A percentile compares a stretch with the other conserved stretches of the same genome.
Evolutionary conservation across 2,113 vertebrate species (phyloP).

Genomic region (Tragelaphus imberbis): DNA sequence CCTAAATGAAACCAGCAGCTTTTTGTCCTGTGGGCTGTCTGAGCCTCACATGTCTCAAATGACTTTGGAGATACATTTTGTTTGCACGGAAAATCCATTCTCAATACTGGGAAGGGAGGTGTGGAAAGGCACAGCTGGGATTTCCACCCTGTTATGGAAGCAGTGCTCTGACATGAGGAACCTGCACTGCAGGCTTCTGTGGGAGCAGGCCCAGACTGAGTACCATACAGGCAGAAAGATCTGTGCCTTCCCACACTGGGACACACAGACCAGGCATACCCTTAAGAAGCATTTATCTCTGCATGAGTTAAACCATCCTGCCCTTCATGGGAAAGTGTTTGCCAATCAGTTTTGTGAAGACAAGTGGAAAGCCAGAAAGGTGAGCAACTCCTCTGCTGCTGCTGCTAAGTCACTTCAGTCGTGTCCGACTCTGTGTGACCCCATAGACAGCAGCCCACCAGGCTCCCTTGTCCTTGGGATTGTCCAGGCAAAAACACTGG

Average conservation of each 20-base stretch:
- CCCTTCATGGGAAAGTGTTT: background rate
- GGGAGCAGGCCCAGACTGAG: background rate
- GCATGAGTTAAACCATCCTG: background rate
- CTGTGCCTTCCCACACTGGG: background rate
- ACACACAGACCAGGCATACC: background rate
- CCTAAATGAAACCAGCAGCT: background rate
- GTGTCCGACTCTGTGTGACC: no score
- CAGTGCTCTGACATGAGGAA: background rate
- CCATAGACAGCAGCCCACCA: no score
- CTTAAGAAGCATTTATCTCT: background rate
- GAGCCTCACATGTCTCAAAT: background rate
- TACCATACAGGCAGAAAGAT: background rate
- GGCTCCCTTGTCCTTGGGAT: no score
- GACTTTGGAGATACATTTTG: background rate
- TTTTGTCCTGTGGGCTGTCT: background rate
- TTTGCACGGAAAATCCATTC: constrained; percentile 34
- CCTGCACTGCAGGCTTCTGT: background rate
- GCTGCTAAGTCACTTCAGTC: no score
- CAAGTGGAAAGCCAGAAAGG: background rate
- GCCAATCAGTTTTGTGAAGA: background rate
- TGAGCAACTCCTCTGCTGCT: background rate
- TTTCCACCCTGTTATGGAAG: constrained; percentile 11
- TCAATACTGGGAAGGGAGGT: constrained; percentile 36
- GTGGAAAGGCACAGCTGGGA: constrained; percentile 32
- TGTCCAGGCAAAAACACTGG: no score